Conservation (phyloP, 2,888 invertebrate species). For the Amaurobius ferox region DNA sequence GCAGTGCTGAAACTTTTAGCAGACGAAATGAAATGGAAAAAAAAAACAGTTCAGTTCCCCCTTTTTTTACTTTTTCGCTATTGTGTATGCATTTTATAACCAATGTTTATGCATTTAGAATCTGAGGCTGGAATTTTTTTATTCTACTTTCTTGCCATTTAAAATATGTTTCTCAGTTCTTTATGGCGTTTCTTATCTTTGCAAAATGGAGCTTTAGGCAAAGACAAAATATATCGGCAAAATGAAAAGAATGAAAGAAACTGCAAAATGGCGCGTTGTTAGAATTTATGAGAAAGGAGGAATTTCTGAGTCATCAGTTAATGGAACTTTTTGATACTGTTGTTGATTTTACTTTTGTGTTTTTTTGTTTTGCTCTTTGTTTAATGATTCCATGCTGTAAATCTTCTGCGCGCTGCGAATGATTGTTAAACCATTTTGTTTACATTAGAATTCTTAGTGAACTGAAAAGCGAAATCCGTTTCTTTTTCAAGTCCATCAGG, state of each 20-base stretch:
- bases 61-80: neutral
- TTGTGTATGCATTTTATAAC: constrained; percentile 20
- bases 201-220: neutral
- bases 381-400: no score
- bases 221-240: neutral
- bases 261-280: neutral
- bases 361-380: no score
- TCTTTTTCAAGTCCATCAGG: no score
- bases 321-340: constrained; percentile 24
- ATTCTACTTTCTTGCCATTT: neutral
- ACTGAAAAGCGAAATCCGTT: no score
- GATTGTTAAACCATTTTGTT: no score
- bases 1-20: constrained; percentile 33
- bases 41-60: constrained; percentile 14
- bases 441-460: no score
- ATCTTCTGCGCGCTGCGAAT: no score
- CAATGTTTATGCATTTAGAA: neutral
- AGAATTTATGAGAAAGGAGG: constrained; percentile 11
- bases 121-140: neutral
- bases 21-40: constrained; percentile 42
- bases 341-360: no score
- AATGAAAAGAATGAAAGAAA: neutral
- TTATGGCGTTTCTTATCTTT: neutral
- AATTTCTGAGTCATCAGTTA: constrained; percentile 23
- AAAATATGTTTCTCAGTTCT: neutral